Percentiles rank a stretch among this genome's conserved stretches.
Evolutionary conservation across 2,797 vertebrate genomes (phyloP).

Genomic region (Cossypha caffra): DNA sequence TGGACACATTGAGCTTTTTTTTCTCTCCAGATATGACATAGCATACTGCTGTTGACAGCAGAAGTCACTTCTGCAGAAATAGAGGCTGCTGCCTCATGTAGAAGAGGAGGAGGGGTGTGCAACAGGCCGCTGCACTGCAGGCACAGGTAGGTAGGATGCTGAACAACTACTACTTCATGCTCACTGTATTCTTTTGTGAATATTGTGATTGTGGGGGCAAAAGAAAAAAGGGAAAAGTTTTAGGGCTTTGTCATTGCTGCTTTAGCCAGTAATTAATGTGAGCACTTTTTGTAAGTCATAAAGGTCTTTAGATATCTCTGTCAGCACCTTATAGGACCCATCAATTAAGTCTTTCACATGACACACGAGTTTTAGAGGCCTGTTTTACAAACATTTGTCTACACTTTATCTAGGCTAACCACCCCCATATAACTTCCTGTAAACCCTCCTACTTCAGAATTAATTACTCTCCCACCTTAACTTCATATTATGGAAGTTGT

Average conservation of each 20-base stretch:
- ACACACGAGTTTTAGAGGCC: not conserved
- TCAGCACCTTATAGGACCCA: not conserved
- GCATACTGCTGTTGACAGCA: not conserved
- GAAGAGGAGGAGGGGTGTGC: not conserved
- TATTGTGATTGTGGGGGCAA: rapidly evolving
- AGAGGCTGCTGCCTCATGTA: not conserved
- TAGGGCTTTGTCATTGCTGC: not conserved
- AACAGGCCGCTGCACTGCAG: not conserved
- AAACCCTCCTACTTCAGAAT: not conserved
- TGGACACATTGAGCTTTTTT: not conserved
- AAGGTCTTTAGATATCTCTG: not conserved
- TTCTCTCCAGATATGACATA: not conserved
- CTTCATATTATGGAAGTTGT: not conserved
- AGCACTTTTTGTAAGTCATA: not conserved
- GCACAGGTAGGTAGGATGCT: not conserved
- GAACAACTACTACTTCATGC: not conserved
- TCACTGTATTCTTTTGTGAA: not conserved
- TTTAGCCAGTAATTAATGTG: not conserved
- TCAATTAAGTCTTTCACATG: not conserved
- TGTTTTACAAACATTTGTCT: not conserved
- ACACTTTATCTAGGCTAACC: not conserved
- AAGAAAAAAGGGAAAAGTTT: not conserved
- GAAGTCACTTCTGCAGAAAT: not conserved
- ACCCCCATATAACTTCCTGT: not conserved
- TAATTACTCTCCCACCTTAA: not conserved